Conservation (phyloP, 2,888 invertebrate genomes). For the Xestobium rufovillosum region DNA sequence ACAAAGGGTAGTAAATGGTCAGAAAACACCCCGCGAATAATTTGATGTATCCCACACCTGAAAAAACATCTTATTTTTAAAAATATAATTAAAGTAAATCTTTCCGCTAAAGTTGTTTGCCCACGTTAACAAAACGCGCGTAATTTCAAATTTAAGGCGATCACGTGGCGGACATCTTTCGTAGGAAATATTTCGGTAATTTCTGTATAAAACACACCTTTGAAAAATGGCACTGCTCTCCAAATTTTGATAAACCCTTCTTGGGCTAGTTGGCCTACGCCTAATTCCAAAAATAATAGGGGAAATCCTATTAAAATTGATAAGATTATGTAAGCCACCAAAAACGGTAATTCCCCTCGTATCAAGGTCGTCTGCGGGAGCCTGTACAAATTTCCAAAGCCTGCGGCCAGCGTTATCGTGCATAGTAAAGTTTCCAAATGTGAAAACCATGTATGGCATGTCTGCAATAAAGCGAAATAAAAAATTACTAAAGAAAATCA, state of each 20-base stretch:
- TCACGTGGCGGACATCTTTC: too few relatives aligned
- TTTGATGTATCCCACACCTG: slow-evolving; percentile 57
- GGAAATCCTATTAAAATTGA: slow-evolving; percentile 50
- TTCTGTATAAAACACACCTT: slow-evolving; percentile 43
- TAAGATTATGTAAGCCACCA: slow-evolving; percentile 46
- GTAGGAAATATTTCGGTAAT: slow-evolving; percentile 1
- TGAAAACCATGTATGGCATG: slow-evolving; percentile 39
- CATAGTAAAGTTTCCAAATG: slow-evolving; percentile 44
- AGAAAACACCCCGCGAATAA: slow-evolving; percentile 49
- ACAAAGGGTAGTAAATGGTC: slow-evolving; percentile 51
- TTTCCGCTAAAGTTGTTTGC: background rate
- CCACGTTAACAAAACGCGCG: slow-evolving; percentile 1
- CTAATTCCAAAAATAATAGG: slow-evolving; percentile 53
- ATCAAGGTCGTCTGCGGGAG: slow-evolving; percentile 51
- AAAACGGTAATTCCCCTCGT: slow-evolving; percentile 53
- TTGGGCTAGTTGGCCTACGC: slow-evolving; percentile 57
- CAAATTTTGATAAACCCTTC: slow-evolving; percentile 58
- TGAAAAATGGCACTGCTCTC: slow-evolving; percentile 59
- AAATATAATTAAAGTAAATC: background rate
- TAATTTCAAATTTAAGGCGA: too few relatives aligned
- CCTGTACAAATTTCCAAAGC: slow-evolving; percentile 52
- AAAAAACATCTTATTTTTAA: slow-evolving; percentile 27
- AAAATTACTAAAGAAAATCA: background rate
- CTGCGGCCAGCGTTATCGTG: slow-evolving; percentile 50
- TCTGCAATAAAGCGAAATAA: slow-evolving; percentile 33